phyloP scores from a whole-genome alignment of 2,888 invertebrate species.

The Sipunculus nudus region DNA sequence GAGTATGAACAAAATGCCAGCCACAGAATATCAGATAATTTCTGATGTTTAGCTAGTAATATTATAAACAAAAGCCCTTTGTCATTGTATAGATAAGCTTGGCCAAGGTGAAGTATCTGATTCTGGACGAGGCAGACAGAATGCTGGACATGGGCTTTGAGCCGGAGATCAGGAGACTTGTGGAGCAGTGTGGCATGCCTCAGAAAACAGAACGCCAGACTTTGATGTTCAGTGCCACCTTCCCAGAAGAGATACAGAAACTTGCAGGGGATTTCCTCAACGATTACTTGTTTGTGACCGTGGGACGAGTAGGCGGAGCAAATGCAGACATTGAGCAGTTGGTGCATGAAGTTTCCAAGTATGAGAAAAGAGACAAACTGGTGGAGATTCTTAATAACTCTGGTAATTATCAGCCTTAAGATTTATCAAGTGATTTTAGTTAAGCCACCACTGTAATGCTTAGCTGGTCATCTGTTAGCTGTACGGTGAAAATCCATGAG shows the following conservation, averaged over 20 bases:
- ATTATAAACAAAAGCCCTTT: no score
- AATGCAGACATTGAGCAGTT: conserved; percentile 88
- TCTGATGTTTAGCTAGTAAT: no score
- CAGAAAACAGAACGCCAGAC: conserved; percentile 68
- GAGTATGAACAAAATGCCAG: no score
- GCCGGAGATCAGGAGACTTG: conserved; percentile 57
- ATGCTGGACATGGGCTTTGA: conserved; percentile 82
- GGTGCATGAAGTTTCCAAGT: conserved; percentile 70
- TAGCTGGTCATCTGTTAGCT: no score
- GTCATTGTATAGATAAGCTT: conserved; percentile 67
- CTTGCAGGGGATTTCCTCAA: conserved; percentile 81
- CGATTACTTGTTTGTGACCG: conserved; percentile 85
- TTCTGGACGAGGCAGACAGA: conserved; percentile 83
- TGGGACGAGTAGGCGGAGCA: conserved; percentile 93
- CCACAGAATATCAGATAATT: no score
- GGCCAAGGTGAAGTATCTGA: conserved; percentile 73
- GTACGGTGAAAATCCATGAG: no score
- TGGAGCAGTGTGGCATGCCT: conserved; percentile 57
- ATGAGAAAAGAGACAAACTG: conserved; percentile 80
- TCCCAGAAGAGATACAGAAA: conserved; percentile 78
- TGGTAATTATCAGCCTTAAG: conserved; percentile 50
- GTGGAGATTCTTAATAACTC: conserved; percentile 73
- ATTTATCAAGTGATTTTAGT: background rate
- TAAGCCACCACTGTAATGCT: no score
- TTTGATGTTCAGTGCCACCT: conserved; percentile 81